Evolutionary conservation across 2,888 invertebrate species (phyloP).

Genomic region (Mesochorus sp.): DNA sequence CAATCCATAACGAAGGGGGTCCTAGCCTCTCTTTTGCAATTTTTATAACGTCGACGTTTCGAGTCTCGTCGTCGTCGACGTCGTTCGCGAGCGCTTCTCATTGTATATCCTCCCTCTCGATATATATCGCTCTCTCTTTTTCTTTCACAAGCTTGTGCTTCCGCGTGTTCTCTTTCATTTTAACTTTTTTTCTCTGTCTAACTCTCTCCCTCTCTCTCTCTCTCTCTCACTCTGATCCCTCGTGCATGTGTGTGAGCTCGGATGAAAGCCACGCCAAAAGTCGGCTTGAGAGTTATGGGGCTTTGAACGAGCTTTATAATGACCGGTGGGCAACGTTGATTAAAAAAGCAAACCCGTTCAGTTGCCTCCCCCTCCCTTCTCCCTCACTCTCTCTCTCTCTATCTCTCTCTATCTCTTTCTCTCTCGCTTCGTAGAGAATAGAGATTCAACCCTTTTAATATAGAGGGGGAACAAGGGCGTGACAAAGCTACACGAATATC

Average conservation of each 20-base stretch:
- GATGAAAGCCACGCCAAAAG: conserved; percentile 55
- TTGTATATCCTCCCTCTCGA: conserved; percentile 7
- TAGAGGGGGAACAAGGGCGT: conserved; percentile 16
- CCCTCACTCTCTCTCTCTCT: background rate
- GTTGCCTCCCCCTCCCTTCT: conserved; percentile 26
- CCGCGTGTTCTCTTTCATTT: conserved; percentile 26
- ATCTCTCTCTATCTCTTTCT: background rate
- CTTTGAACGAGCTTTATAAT: conserved; percentile 78
- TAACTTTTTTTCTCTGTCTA: conserved; percentile 11
- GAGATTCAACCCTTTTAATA: conserved; percentile 26
- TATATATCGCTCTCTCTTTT: conserved; percentile 20
- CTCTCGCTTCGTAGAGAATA: conserved; percentile 1
- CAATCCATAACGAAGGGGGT: conserved; percentile 75
- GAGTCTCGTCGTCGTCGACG: conserved; percentile 40
- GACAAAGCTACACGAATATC: conserved; percentile 30
- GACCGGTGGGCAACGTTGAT: conserved; percentile 76
- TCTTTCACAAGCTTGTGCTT: too few relatives aligned
- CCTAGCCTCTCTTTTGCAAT: conserved; percentile 65
- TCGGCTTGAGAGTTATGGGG: conserved; percentile 71
- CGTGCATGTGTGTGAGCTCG: conserved; percentile 34
- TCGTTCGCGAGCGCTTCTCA: conserved; percentile 9
- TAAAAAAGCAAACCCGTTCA: conserved; percentile 72
- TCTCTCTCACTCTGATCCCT: conserved; percentile 14
- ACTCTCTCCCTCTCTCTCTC: conserved; percentile 23
- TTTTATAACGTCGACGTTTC: conserved; percentile 67